Evolutionary conservation across 2,113 vertebrate species (phyloP).

Genomic region (Crocuta crocuta): DNA sequence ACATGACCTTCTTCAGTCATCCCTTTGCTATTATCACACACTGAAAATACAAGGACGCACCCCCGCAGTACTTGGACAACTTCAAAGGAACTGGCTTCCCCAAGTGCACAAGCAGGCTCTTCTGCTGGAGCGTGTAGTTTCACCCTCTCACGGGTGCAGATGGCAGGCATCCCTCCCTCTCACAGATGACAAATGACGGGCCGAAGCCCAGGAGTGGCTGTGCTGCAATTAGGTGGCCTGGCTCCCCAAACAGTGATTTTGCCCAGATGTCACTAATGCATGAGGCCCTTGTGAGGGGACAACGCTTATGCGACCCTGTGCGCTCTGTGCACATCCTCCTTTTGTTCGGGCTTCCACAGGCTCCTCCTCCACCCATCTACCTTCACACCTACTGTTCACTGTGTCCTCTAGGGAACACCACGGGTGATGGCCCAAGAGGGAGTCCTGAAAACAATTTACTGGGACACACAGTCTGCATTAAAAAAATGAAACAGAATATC

Average conservation of each 20-base stretch:
- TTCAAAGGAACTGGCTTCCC: background rate
- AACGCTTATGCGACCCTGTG: background rate
- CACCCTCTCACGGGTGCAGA: fast-evolving
- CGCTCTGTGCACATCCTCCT: background rate
- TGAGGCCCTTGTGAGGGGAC: background rate
- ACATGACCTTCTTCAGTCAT: background rate
- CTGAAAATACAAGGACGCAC: background rate
- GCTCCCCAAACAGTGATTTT: background rate
- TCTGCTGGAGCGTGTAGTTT: background rate
- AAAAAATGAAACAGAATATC: background rate
- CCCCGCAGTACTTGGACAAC: background rate
- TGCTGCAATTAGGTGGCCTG: background rate
- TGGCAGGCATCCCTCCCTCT: background rate
- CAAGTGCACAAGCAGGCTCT: background rate
- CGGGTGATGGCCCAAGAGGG: background rate
- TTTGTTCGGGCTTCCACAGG: background rate
- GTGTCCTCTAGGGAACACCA: background rate
- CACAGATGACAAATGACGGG: background rate
- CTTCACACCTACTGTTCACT: too few species aligned
- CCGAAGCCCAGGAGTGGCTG: background rate
- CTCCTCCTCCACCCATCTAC: background rate
- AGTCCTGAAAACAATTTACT: background rate
- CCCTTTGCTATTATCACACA: background rate
- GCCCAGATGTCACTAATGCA: background rate
- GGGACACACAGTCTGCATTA: background rate